Evolutionary conservation across 2,888 invertebrate genomes (phyloP), one percentile per base, ranked within the genome.

Genomic region (Harmothoe impar): DNA sequence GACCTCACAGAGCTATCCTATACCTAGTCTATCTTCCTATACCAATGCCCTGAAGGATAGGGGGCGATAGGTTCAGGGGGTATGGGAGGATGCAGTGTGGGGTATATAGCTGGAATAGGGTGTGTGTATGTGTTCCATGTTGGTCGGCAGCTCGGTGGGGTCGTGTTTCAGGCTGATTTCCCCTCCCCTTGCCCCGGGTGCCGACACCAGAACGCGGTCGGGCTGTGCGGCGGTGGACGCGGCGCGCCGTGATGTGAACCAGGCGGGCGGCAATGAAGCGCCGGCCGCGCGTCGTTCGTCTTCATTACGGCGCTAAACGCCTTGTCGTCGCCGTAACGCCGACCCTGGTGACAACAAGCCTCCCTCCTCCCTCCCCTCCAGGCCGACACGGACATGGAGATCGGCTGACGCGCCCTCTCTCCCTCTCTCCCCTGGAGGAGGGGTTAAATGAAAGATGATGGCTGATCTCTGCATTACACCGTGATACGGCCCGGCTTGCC

Each of bases 241-340:
- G 3, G 84, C 10, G 84, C 17, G 43, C 0, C 84, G 84, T n/a
- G 84, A 77, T 77, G 77, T 10, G 77, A 31, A 31, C 29, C 25
- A 31, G 77, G 77, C 77, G 77, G 15, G 77, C 20, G 25, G 77
- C 77, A 43, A 43, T 43, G 43, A 43, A n/a, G 77, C 29, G 29
- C 29, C 31, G 25, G 62, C 31, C 77, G 31, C 62, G n/a, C 62
- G 62, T 62, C 62, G 62, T 62, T 62, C n/a, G 77, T 77, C 77
- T 77, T 77, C 77, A 77, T 77, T 77, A 77, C 15, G 1, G 31
- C 17, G 77, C 77, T 77, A 77, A 77, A 77, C 77, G 77, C 77
- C 77, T 77, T 77, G 77, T 77, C 29, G 77, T 77, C 62, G 31
- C 17, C 25, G 77, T 77, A 29, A 77, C 31, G 77, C 17, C 62